Percentiles rank a stretch among this genome's conserved stretches.
phyloP scores from a whole-genome alignment of 2,113 vertebrate genomes.

The Xyrauchen texanus region DNA sequence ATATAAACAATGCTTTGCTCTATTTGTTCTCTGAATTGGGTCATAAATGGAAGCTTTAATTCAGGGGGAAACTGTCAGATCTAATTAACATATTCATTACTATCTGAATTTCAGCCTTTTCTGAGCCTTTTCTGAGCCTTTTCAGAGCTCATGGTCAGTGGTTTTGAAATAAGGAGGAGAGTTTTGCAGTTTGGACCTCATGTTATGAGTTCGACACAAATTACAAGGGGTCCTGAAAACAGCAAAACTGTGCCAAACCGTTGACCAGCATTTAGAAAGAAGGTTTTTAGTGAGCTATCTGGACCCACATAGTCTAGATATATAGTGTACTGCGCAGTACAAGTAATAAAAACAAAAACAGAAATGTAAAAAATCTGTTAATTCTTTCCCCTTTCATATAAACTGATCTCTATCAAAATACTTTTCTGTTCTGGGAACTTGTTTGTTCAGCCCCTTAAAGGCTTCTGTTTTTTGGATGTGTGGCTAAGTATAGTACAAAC shows the following conservation, averaged over 20 bases:
- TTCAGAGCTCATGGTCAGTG: conserved; percentile 6
- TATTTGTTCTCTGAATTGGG: neutral
- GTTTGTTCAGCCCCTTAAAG: too few relatives aligned
- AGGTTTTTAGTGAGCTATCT: neutral
- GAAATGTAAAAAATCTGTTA: too few relatives aligned
- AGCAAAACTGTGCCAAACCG: too few relatives aligned
- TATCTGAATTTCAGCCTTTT: neutral
- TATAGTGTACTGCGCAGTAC: too few relatives aligned
- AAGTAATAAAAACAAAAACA: too few relatives aligned
- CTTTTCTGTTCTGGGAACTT: too few relatives aligned
- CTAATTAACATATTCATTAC: neutral
- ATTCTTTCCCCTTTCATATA: too few relatives aligned
- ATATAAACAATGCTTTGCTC: neutral
- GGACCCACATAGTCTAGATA: neutral
- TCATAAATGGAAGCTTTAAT: neutral
- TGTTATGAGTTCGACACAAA: conserved; percentile 28
- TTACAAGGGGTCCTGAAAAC: neutral
- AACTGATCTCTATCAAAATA: too few relatives aligned
- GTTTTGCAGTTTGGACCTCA: neutral
- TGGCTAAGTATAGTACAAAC: too few relatives aligned
- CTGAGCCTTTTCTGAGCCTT: too few relatives aligned
- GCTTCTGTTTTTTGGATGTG: too few relatives aligned
- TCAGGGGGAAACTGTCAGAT: conserved; percentile 3
- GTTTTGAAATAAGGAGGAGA: conserved; percentile 1
- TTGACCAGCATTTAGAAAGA: too few relatives aligned